A percentile compares a stretch with the other conserved stretches of the same genome.
Evolutionary conservation across 2,113 vertebrate species (phyloP).

Genomic region (Picathartes gymnocephalus): DNA sequence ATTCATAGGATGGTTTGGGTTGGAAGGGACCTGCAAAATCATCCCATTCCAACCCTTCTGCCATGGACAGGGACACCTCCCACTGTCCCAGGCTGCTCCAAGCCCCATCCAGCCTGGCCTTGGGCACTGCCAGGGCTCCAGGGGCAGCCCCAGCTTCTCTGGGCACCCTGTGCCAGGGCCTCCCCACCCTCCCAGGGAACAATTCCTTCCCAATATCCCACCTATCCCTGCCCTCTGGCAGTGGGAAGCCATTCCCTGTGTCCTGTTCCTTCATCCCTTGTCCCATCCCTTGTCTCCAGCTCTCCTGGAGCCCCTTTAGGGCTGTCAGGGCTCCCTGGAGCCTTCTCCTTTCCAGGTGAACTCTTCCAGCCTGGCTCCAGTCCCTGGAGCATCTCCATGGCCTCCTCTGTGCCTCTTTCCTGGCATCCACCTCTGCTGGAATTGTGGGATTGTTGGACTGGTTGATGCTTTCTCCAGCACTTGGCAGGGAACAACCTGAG

Average conservation of each 20-base stretch:
- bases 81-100: rapidly evolving
- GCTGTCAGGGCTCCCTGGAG: neutral
- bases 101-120: neutral
- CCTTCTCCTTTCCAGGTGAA: neutral
- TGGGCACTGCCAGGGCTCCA: neutral
- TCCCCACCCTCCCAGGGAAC: rapidly evolving
- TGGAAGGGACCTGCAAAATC: neutral
- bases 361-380: neutral
- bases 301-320: neutral
- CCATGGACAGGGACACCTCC: neutral
- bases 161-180: neutral
- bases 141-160: neutral
- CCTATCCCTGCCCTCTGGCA: neutral
- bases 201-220: neutral
- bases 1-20: neutral
- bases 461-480: rapidly evolving
- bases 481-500: neutral
- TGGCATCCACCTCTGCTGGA: neutral
- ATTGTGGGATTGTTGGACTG: rapidly evolving
- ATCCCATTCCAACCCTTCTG: neutral
- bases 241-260: neutral
- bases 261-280: neutral
- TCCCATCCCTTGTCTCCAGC: neutral
- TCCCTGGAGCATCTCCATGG: neutral
- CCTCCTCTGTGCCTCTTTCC: neutral